Conservation (phyloP, 2,888 invertebrate species). For the Eurytoma californica region DNA sequence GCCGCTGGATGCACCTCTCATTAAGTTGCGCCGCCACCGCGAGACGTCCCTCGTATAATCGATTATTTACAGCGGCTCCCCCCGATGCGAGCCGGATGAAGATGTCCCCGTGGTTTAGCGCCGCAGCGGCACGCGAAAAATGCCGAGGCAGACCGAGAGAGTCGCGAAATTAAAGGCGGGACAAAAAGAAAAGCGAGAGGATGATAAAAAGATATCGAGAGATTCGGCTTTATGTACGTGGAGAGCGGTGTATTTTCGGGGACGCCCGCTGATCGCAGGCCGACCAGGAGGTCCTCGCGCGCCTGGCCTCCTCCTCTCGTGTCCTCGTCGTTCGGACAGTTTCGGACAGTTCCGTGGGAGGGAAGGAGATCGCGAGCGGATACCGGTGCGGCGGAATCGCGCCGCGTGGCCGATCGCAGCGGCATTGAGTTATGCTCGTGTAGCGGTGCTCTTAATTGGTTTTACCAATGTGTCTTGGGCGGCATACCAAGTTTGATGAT, state of each 20-base stretch:
- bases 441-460: constrained; percentile 50
- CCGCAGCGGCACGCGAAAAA: constrained; percentile 36
- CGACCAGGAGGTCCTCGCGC: constrained; percentile 35
- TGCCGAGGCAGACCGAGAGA: constrained; percentile 2
- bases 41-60: constrained; percentile 67
- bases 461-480: constrained; percentile 21
- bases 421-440: constrained; percentile 49
- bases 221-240: constrained; percentile 58
- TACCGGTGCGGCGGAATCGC: constrained; percentile 5
- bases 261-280: constrained; percentile 66
- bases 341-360: too few relatives aligned
- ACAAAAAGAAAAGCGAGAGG: constrained; percentile 5
- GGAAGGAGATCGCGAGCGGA: not conserved
- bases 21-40: constrained; percentile 67
- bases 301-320: not conserved
- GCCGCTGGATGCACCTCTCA: constrained; percentile 61
- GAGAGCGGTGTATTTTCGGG: constrained; percentile 61
- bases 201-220: constrained; percentile 47
- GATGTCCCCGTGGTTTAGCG: constrained; percentile 63
- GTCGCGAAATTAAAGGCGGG: not conserved
- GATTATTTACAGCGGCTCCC: constrained; percentile 71
- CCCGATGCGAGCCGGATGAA: constrained; percentile 63
- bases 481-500: constrained; percentile 47
- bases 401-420: constrained; percentile 18
- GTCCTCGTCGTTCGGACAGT: not conserved